Base-by-base conservation (phyloP, 2,888 invertebrate genomes). In the Resseliella maxima region DNA sequence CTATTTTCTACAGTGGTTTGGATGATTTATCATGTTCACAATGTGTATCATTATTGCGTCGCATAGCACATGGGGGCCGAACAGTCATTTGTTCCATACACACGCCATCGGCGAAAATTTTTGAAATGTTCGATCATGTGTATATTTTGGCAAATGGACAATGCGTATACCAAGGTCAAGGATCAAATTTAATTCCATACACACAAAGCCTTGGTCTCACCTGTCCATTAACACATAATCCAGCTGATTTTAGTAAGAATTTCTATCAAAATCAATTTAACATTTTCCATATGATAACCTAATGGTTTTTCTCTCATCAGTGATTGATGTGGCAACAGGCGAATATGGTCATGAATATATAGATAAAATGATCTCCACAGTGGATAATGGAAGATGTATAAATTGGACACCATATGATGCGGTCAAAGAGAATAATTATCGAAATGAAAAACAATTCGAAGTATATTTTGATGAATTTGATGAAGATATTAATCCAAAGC, bases 11-110 rank as follows among this genome's bases (percentile, higher is more conserved):
- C 90, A 96, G 98, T 41, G 98, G 98, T 8, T 92, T 99, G 87
- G 98, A 99, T 90, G 98, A 98, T 90, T 92, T 97, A 83, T 96
- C 98, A 0, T 96, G 97, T 87, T 94, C 95, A 18, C 98, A 98
- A 88, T 98, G 98, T 90, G 94, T 98, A 27, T 93, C 95, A 0
- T 92, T 98, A 27, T 92, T 98, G n/a, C 96, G 96, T 89, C 93
- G 94, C 38, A 93, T 98, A 85, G 97, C 98, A 0, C 92, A 94
- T 87, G 95, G 95, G 0, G 98, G 98, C 0, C 92, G 98, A 45
- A 98, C 98, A 0, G 95, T 99, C 8, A 94, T 99, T 87, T 98
- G 98, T 89, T 98, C 98, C 0, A 94, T 99, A 86, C 99, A 99
- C 91, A 98, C 98, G n/a, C 99, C 99, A 0, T 98, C 97, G 87